Percentiles rank a stretch among this genome's conserved stretches.
Conservation (phyloP, 2,888 invertebrate species). For the Aleiodes leptofemur region DNA sequence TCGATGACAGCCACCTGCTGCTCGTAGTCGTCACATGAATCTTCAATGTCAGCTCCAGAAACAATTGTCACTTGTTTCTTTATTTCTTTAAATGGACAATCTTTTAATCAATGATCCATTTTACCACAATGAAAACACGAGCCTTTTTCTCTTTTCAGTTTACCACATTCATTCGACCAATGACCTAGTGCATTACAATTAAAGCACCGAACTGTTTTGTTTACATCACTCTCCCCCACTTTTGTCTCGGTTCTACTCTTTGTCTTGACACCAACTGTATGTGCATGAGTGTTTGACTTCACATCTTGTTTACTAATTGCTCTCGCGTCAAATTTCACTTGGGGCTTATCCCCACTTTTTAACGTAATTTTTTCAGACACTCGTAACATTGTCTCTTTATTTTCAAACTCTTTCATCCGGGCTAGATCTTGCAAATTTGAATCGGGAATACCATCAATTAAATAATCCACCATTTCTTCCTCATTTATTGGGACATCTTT, state of each 20-base stretch:
- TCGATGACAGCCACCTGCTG: conserved; percentile 57
- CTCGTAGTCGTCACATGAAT: conserved; percentile 45
- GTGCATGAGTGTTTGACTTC: conserved; percentile 3
- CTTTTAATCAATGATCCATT: conserved; percentile 32
- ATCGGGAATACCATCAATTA: conserved; percentile 53
- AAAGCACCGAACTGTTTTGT: conserved; percentile 27
- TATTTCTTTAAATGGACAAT: conserved; percentile 31
- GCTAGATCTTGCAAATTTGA: conserved; percentile 47
- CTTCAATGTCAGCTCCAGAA: neutral
- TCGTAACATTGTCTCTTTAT: conserved; percentile 34
- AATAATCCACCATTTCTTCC: conserved; percentile 52
- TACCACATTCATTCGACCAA: neutral
- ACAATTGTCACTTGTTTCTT: conserved; percentile 29
- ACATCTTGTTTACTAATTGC: neutral
- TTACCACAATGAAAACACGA: conserved; percentile 42
- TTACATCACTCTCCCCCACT: conserved; percentile 5
- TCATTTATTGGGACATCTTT: conserved; percentile 47
- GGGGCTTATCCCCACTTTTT: conserved; percentile 3
- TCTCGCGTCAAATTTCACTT: neutral
- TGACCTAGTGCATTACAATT: conserved; percentile 22
- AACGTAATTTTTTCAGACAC: conserved; percentile 44
- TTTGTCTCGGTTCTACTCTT: neutral
- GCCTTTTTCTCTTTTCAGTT: conserved; percentile 6
- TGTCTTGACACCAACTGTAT: neutral
- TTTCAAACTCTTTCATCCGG: conserved; percentile 47